Evolutionary conservation across 2,797 vertebrate genomes (phyloP).

Genomic region (Rhinella marina): DNA sequence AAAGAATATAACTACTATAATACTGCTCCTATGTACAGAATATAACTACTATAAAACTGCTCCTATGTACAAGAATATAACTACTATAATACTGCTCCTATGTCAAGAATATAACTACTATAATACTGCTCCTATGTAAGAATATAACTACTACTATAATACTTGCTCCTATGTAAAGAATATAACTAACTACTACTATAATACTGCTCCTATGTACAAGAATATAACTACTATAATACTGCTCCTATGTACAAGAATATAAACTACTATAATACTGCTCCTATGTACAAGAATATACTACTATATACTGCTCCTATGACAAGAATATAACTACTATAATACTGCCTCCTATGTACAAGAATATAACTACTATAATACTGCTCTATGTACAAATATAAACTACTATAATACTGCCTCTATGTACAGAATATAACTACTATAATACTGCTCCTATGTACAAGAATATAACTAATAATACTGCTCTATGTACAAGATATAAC

Average conservation of each 20-base stretch:
- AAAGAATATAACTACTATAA: background rate
- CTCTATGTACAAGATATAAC: background rate
- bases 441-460: background rate
- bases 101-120: slow-evolving; percentile 1
- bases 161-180: background rate
- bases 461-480: background rate
- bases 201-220: background rate
- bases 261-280: background rate
- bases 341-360: background rate
- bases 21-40: background rate
- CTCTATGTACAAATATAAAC: background rate
- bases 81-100: background rate
- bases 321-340: background rate
- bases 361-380: slow-evolving; percentile 1
- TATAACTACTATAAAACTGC: slow-evolving; percentile 12
- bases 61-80: background rate
- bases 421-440: background rate
- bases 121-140: background rate
- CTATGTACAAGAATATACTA: background rate
- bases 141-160: slow-evolving; percentile 8
- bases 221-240: slow-evolving; percentile 10
- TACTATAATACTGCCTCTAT: background rate
- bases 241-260: background rate
- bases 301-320: background rate
- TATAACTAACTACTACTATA: background rate